Conservation (phyloP, 2,888 invertebrate genomes). For the Altica lythri region DNA sequence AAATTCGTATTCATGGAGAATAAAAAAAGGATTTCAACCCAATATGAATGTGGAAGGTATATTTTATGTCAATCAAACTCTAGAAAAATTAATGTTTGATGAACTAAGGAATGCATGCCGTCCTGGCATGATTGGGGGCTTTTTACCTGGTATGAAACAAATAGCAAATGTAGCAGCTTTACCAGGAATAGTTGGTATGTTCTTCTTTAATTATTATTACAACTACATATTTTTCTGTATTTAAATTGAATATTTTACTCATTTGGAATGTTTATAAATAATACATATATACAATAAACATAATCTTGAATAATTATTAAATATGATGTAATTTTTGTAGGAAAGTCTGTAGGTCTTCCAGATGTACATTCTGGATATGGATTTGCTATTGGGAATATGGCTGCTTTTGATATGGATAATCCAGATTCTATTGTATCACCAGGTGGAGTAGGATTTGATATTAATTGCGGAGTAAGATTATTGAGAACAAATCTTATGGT, state of each 20-base stretch:
- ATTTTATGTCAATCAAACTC: conserved; percentile 90
- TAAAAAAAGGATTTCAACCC: conserved; percentile 98
- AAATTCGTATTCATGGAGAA: conserved; percentile 83
- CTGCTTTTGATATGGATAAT: conserved; percentile 95
- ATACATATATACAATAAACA: no score
- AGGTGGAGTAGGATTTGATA: conserved; percentile 91
- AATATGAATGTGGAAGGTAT: conserved; percentile 99
- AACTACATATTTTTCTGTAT: background rate
- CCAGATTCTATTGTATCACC: conserved; percentile 94
- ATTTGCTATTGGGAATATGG: conserved; percentile 99
- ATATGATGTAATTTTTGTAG: background rate
- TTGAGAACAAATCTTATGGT: conserved; percentile 93
- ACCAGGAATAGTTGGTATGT: conserved; percentile 88
- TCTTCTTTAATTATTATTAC: background rate
- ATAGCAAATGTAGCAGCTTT: conserved; percentile 98
- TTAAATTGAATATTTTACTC: background rate
- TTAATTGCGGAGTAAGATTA: conserved; percentile 93
- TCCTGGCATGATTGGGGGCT: conserved; percentile 91
- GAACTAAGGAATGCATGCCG: conserved; percentile 90
- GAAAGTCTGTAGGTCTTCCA: conserved; percentile 87
- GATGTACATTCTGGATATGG: conserved; percentile 99
- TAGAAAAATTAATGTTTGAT: conserved; percentile 97
- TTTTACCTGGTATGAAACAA: conserved; percentile 97
- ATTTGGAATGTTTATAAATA: background rate
- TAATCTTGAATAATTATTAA: no score